Percentiles rank a stretch among this genome's conserved stretches.
Conservation (phyloP, 2,797 vertebrate species). For the Pseudochaenichthys georgianus region DNA sequence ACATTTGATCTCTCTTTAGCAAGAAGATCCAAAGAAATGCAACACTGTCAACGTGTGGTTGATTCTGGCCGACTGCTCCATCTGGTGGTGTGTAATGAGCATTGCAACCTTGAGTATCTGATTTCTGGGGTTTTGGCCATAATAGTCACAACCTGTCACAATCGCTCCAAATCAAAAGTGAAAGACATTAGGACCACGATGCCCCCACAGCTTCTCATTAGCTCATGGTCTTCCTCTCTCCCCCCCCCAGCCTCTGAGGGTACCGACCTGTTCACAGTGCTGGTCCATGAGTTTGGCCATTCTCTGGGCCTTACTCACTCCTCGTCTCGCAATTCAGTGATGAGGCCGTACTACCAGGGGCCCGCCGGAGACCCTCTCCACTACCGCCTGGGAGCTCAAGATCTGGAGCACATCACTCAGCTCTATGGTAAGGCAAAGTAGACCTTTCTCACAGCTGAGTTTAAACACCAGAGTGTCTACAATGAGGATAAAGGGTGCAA, state of each 20-base stretch:
- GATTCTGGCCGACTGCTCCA: neutral
- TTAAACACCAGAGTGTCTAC: neutral
- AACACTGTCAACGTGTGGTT: neutral
- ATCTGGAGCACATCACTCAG: slow-evolving; percentile 78
- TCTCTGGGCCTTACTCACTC: slow-evolving; percentile 84
- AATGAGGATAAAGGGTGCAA: neutral
- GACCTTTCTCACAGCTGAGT: neutral
- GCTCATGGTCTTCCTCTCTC: neutral
- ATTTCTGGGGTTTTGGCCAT: neutral
- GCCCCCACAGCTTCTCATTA: neutral
- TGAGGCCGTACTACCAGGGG: slow-evolving; percentile 87
- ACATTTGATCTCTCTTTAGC: too few species aligned
- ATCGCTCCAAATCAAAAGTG: neutral
- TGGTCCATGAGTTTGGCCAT: slow-evolving; percentile 86
- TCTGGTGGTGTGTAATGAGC: neutral
- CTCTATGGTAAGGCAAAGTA: slow-evolving; percentile 78
- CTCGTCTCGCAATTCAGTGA: slow-evolving; percentile 82
- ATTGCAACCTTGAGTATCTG: neutral
- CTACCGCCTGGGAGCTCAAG: slow-evolving; percentile 76
- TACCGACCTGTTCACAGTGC: slow-evolving; percentile 83
- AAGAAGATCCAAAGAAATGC: too few species aligned
- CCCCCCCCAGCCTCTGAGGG: slow-evolving; percentile 73
- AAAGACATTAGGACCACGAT: neutral
- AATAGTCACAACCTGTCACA: neutral
- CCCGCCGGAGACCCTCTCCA: slow-evolving; percentile 83